A percentile compares a stretch with the other conserved stretches of the same genome.
These are phyloP conservation scores for Dysmachus trigonus DNA, from an alignment of 2,888 invertebrate genomes.

Conservation along the genomic window DNA sequence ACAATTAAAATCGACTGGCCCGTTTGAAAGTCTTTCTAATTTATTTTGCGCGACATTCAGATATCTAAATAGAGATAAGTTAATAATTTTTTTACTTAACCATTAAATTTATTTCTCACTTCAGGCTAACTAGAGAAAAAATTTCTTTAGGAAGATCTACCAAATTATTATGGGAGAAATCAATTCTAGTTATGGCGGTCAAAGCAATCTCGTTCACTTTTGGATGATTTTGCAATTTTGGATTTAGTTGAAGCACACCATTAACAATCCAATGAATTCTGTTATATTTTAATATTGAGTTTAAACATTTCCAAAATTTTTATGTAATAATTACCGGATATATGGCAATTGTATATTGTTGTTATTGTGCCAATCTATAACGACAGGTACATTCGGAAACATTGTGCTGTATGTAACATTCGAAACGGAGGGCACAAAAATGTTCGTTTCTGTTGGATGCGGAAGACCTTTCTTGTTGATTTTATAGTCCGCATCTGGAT, in stretches of 20 bases:
- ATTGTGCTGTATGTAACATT: slow-evolving; percentile 80
- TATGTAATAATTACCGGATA: slow-evolving; percentile 68
- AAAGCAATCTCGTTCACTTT: slow-evolving; percentile 75
- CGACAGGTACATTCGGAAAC: slow-evolving; percentile 84
- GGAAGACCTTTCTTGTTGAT: slow-evolving; percentile 86
- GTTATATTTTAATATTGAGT: slow-evolving; percentile 40
- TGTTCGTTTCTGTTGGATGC: slow-evolving; percentile 65
- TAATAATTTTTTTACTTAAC: not conserved
- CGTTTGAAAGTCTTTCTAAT: slow-evolving; percentile 68
- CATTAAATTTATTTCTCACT: slow-evolving; percentile 61
- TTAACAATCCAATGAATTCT: slow-evolving; percentile 83
- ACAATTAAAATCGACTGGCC: slow-evolving; percentile 67
- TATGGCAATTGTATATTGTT: slow-evolving; percentile 75
- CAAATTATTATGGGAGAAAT: slow-evolving; percentile 90
- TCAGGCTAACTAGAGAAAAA: slow-evolving; percentile 84
- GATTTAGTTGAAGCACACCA: slow-evolving; percentile 86
- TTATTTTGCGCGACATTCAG: slow-evolving; percentile 91
- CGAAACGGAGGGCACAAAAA: slow-evolving; percentile 67
- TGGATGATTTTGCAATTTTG: slow-evolving; percentile 77
- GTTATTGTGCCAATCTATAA: slow-evolving; percentile 91
- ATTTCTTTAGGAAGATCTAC: slow-evolving; percentile 81
- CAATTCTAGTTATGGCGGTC: slow-evolving; percentile 92
- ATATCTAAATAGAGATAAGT: slow-evolving; percentile 65
- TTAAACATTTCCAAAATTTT: not conserved
- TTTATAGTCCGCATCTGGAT: slow-evolving; percentile 91